A percentile compares a stretch with the other conserved stretches of the same genome.
These are phyloP conservation scores for Epizoanthus scotinus DNA, from an alignment of 92 coral and sea anemone genomes.

Conservation along the genomic window DNA sequence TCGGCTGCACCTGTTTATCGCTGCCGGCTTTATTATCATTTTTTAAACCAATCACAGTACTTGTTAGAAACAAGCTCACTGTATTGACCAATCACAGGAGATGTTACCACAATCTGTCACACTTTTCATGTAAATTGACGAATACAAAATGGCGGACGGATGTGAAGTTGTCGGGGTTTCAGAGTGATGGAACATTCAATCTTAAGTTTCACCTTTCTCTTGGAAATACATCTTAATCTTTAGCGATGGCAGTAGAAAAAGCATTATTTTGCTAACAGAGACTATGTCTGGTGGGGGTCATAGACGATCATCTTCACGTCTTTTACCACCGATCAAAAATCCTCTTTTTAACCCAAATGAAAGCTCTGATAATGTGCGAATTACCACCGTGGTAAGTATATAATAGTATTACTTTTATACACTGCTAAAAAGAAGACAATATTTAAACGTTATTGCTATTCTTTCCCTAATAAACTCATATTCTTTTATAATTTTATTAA, in stretches of 20 bases:
- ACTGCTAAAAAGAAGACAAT: background rate
- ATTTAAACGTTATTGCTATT: background rate
- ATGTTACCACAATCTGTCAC: background rate
- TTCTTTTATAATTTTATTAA: background rate
- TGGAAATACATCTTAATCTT: background rate
- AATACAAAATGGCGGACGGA: constrained; percentile 47
- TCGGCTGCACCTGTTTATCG: constrained; percentile 27
- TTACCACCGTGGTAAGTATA: constrained; percentile 68
- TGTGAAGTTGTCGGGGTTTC: constrained; percentile 11
- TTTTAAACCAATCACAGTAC: constrained; percentile 9
- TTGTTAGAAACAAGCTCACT: background rate
- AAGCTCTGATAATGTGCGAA: constrained; percentile 74
- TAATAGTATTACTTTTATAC: too few species aligned
- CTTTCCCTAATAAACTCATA: background rate
- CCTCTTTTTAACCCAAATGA: constrained; percentile 89
- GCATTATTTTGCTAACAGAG: constrained; percentile 8
- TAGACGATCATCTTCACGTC: constrained; percentile 65
- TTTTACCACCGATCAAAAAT: constrained; percentile 90
- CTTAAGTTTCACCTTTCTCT: background rate
- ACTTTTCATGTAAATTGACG: constrained; percentile 6
- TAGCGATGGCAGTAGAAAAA: constrained; percentile 19
- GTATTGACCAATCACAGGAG: constrained; percentile 29
- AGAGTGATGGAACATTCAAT: background rate
- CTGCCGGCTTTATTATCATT: background rate
- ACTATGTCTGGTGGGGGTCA: constrained; percentile 81